Base-by-base conservation (phyloP, 1,140 invertebrate species). In the Drosophila hydei region DNA sequence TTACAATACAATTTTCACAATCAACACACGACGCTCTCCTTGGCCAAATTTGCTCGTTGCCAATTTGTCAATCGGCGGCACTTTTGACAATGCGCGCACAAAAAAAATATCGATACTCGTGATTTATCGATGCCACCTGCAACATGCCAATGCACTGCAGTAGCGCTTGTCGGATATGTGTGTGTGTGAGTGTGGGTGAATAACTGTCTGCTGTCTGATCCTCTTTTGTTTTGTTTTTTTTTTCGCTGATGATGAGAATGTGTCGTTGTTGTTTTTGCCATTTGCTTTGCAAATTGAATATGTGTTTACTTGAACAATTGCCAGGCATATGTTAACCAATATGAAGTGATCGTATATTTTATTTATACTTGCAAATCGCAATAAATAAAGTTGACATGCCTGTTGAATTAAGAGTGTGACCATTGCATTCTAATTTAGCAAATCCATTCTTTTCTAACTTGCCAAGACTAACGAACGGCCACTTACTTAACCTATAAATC, bases 121-220 rank as follows among this genome's bases (percentile, higher is more conserved):
- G 55, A 72, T 72, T 72, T 72, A 72, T 72, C 69, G 69, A 59
- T 72, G 62, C 62, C 69, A 72, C 62, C 69, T 72, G 69, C 62
- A 60, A 30, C 59, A 70, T 23, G 19, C 21, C 45, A 43, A 50
- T 50, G 25, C 11, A 52, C 30, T 19, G 14, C n/a, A 14, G 52
- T 42, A 42, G 42, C 36, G 38, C 18, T 25, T 42, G 51, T 23
- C 6, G 51, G 16, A 33, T 52, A 16, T 21, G 25, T 27, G 23
- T 62, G 36, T 38, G 12, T 47, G 21, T 6, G 38, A 62, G 30
- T 48, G 42, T 63, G 54, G 62, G n/a, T 19, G 42, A 60, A 18
- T 3, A 36, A 14, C 40, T 61, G 12, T 40, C 12, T 40, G 38
- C 14, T 42, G 1, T 42, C 16, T 42, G 59, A 58, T 62, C 48